Base-by-base conservation (phyloP, 1,140 invertebrate genomes). In the Panagrolaimus sp. region DNA sequence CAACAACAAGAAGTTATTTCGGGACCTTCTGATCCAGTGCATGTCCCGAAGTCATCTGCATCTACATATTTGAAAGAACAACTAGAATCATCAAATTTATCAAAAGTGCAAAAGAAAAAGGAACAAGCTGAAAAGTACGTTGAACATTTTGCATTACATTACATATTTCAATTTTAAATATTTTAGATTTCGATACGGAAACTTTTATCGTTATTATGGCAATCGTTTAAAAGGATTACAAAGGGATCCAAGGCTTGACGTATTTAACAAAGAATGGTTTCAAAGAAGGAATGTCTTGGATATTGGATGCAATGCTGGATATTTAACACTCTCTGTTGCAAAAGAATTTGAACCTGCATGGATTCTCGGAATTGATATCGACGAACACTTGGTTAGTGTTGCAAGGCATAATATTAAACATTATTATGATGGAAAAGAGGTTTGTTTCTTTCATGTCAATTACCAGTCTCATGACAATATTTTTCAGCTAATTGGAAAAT, bases 241-340 rank as follows among this genome's bases (percentile, higher is more conserved):
- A 44, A 62, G 58, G 1, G 95, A 98, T 85, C 85, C 89, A 38
- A 87, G 96, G 63, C 84, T 98, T 58, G 88, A 88, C 73, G 88
- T 90, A 64, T 90, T 99, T 71, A 88, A 91, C 72, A 85, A 88
- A 52, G 89, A 94, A 75, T 87, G 96, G 81, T 96, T 98, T 83
- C 85, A 89, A 71, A 89, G 89, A 14, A 96, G 94, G 84, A 90
- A 94, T 84, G 89, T 98, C 26, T 86, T 98, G 47, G 96, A 98
- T 82, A 92, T 98, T 82, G 96, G 96, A 10, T 98, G 96, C 84
- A 98, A 98, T 86, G 90, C 93, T 74, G 96, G 96, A 2, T 91
- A 95, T 82, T 88, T 98, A 58, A 95, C 94, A 2, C 78, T 89
- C 9, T 80, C 83, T 1, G 86, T 98, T 63, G 95, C 92, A 0